Conservation (phyloP, 2,888 invertebrate genomes). For the Dolomedes plantarius region DNA sequence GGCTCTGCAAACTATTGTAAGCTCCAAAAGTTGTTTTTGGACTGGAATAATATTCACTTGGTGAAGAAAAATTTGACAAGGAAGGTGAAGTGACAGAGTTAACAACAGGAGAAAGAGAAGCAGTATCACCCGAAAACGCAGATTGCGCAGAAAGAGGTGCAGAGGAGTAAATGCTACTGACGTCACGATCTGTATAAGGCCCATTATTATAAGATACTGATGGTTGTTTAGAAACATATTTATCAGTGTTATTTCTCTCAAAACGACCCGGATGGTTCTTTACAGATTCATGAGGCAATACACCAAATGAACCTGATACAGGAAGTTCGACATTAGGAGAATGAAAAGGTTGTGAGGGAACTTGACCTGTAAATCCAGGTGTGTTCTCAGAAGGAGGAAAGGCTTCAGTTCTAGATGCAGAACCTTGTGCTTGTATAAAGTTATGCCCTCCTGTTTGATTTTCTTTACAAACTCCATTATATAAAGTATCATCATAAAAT, state of each 20-base stretch:
- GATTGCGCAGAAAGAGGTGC: conserved; percentile 52
- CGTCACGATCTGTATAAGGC: conserved; percentile 38
- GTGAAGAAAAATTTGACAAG: conserved; percentile 44
- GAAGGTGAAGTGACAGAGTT: conserved; percentile 47
- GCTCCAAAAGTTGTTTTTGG: conserved; percentile 63
- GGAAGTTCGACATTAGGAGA: conserved; percentile 35
- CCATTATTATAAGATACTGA: conserved; percentile 51
- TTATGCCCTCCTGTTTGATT: conserved; percentile 27
- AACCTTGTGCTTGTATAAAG: conserved; percentile 20
- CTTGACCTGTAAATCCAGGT: background rate
- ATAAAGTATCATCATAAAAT: conserved; percentile 30
- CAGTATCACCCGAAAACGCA: conserved; percentile 48
- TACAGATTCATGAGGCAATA: conserved; percentile 72
- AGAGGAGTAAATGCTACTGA: conserved; percentile 24
- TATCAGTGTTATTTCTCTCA: conserved; percentile 43
- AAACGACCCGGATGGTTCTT: conserved; percentile 26
- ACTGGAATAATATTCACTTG: conserved; percentile 54
- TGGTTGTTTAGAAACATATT: conserved; percentile 40
- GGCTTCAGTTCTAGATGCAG: conserved; percentile 39
- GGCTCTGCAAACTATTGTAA: conserved; percentile 63
- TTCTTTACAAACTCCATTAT: conserved; percentile 47
- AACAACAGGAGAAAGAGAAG: conserved; percentile 51
- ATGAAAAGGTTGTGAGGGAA: conserved; percentile 44
- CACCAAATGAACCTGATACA: conserved; percentile 69
- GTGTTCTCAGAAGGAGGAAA: conserved; percentile 21